phyloP scores from a whole-genome alignment of 2,113 vertebrate species.

The Mohoua ochrocephala region DNA sequence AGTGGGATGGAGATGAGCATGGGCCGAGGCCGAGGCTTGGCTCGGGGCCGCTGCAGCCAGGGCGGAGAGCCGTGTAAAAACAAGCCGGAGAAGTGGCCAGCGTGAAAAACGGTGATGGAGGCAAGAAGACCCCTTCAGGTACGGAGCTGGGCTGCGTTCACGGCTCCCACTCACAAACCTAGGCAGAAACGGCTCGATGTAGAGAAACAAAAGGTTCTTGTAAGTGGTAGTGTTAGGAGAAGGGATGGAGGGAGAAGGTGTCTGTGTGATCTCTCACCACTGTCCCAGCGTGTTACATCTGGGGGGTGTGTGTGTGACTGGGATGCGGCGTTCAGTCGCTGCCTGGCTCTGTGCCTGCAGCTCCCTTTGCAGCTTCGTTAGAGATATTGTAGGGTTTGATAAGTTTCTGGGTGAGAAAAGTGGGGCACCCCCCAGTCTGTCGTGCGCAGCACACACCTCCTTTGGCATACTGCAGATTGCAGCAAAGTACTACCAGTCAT shows the following conservation, averaged over 20 bases:
- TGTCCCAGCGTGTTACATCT: background rate
- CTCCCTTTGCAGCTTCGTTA: background rate
- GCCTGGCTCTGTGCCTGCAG: background rate
- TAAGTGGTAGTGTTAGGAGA: background rate
- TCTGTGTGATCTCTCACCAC: background rate
- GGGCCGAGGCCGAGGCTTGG: background rate
- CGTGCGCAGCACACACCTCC: background rate
- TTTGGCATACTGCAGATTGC: background rate
- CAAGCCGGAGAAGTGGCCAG: background rate
- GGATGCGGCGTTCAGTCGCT: background rate
- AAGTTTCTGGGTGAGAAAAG: background rate
- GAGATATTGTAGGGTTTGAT: background rate
- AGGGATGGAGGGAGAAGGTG: background rate
- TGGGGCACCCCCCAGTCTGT: background rate
- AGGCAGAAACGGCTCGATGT: background rate
- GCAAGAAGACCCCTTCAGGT: background rate
- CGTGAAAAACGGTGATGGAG: background rate
- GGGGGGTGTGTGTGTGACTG: background rate
- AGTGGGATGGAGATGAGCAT: accelerated
- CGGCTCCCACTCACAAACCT: background rate
- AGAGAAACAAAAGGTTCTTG: background rate
- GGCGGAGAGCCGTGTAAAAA: background rate
- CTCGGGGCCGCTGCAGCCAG: background rate
- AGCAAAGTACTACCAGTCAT: background rate
- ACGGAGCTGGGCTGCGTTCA: background rate